Base-by-base conservation (phyloP, 2,113 vertebrate species). In the Xerus inauris region DNA sequence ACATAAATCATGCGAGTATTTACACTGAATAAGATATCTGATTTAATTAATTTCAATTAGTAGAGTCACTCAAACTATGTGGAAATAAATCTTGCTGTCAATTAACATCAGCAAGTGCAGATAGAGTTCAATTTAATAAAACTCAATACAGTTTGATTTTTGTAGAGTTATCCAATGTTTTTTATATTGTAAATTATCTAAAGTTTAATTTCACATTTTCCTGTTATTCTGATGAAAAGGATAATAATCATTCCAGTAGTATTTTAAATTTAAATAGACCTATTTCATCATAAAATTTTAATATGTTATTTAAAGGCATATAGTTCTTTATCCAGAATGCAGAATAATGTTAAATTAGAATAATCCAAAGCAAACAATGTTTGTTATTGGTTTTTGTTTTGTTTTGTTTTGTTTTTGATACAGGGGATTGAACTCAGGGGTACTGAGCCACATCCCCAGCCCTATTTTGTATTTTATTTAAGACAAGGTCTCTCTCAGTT, bases 1-100 rank as follows among this genome's bases (percentile, higher is more conserved):
- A 77, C 42, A 84, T 49, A 84, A 84, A 57, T 51, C 8, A 28
- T 62, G 49, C 5, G 10, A 62, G 3, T 51, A 76, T 94, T 85
- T 89, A 89, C 47, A 96, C 8, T 72, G 83, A 80, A 10, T 85
- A 89, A 86, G 59, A 89, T 8, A 81, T 42, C 8, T 87, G 24
- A 81, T 45, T 59, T 86, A 82, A 57, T 77, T 84, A 82, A 75
- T 32, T 32, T 3, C 30, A 95, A 57, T 45, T 62, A 54, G 35
- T n/a, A 75, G 22, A 93, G 54, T 11, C 89, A 92, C n/a, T 72
- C 69, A 47, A 38, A 75, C 26, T 89, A 26, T 67, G 17, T 26
- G 17, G 22, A 79, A 80, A 92, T 35, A 47, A 94, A 51, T 4
- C 16, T 84, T 84, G 38, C 47, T 85, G 30, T 73, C 49, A 87